phyloP scores from a whole-genome alignment of 2,797 vertebrate genomes.

The Chaenodraco wilsoni region DNA sequence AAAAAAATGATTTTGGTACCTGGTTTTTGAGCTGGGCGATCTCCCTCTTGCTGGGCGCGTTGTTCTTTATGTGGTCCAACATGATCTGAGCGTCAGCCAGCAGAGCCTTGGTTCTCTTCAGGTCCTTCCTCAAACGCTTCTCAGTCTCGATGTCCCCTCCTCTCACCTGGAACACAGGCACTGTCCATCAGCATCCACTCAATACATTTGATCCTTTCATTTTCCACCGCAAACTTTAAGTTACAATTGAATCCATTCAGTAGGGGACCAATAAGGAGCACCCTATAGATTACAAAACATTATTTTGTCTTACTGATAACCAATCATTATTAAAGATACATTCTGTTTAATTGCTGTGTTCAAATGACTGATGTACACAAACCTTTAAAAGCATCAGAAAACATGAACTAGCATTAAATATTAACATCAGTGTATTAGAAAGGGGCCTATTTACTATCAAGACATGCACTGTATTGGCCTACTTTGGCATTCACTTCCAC shows the following conservation, averaged over 20 bases:
- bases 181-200: neutral
- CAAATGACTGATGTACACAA: neutral
- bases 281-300: neutral
- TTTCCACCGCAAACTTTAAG: too few species aligned
- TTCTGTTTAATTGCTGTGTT: neutral
- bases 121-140: constrained; percentile 93
- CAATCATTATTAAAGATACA: neutral
- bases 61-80: constrained; percentile 98
- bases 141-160: constrained; percentile 91
- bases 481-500: too few species aligned
- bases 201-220: neutral
- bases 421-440: neutral
- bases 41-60: constrained; percentile 96
- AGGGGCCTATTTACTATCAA: neutral
- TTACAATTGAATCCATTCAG: neutral
- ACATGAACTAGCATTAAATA: neutral
- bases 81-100: constrained; percentile 96
- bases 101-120: constrained; percentile 96
- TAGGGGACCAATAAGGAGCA: neutral
- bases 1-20: constrained; percentile 74
- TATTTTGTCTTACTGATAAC: neutral
- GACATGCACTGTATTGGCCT: too few species aligned
- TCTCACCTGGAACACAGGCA: constrained; percentile 82
- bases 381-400: neutral
- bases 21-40: constrained; percentile 97